phyloP scores from a whole-genome alignment of 2,888 invertebrate species.

The Nymphalis c-album region DNA sequence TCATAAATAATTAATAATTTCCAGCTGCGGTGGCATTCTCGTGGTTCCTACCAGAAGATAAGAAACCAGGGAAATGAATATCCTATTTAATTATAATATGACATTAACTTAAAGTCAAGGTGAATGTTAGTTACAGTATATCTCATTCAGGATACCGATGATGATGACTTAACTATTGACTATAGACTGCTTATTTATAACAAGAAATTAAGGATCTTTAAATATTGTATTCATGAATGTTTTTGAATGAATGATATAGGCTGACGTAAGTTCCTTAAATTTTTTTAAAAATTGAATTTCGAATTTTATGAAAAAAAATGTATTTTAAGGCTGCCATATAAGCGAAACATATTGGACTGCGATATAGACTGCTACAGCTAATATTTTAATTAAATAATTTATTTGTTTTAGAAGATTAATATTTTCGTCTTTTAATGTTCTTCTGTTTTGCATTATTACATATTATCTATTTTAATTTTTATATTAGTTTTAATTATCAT shows the following conservation, averaged over 20 bases:
- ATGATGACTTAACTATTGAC: neutral
- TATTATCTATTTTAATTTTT: too few species aligned
- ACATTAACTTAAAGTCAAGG: neutral
- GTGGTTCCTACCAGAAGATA: conserved; percentile 68
- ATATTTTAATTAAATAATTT: neutral
- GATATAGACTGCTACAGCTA: neutral
- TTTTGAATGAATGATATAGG: too few species aligned
- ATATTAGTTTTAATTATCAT: too few species aligned
- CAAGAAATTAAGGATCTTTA: too few species aligned
- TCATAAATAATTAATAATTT: conserved; percentile 29
- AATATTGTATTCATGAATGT: too few species aligned
- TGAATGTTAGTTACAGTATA: neutral
- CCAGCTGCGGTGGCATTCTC: conserved; percentile 65
- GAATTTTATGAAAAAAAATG: too few species aligned
- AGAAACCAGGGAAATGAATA: conserved; percentile 47
- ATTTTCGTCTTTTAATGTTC: too few species aligned
- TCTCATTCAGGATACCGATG: neutral
- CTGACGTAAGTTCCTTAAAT: too few species aligned
- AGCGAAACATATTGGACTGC: neutral
- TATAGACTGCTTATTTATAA: too few species aligned
- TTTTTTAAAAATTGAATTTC: too few species aligned
- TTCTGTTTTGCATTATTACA: too few species aligned
- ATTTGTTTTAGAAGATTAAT: neutral
- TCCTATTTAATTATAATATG: neutral
- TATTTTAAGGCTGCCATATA: neutral